Evolutionary conservation across 2,888 invertebrate genomes (phyloP).

Genomic region (Mylabris sibirica): DNA sequence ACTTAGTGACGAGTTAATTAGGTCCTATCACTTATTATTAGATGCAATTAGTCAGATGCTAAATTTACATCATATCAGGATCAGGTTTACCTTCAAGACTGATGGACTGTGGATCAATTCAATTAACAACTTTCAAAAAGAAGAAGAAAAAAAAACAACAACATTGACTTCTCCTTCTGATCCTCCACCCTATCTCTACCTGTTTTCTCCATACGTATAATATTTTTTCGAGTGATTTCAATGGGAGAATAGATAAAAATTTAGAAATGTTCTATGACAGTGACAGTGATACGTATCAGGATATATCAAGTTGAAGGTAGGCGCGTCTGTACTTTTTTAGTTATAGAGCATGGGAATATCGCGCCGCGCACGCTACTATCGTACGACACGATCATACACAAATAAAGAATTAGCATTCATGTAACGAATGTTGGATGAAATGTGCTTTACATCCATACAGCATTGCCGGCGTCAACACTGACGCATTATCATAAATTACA

Average conservation of each 20-base stretch:
- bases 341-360: slow-evolving; percentile 55
- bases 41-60: slow-evolving; percentile 55
- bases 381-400: slow-evolving; percentile 52
- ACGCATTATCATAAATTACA: slow-evolving; percentile 10
- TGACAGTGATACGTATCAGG: slow-evolving; percentile 51
- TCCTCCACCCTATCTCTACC: not conserved
- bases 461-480: slow-evolving; percentile 12
- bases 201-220: too few relatives aligned
- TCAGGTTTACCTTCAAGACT: slow-evolving; percentile 35
- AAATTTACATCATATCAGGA: slow-evolving; percentile 46
- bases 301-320: slow-evolving; percentile 45
- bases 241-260: slow-evolving; percentile 31
- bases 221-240: not conserved
- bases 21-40: slow-evolving; percentile 52
- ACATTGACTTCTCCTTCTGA: not conserved
- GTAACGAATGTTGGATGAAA: slow-evolving; percentile 47
- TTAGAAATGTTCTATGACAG: slow-evolving; percentile 39
- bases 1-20: slow-evolving; percentile 56
- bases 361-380: slow-evolving; percentile 53
- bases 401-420: slow-evolving; percentile 57
- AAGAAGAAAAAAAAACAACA: slow-evolving; percentile 24
- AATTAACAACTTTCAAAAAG: slow-evolving; percentile 40
- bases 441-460: slow-evolving; percentile 30
- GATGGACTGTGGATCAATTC: slow-evolving; percentile 45
- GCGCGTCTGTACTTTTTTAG: slow-evolving; percentile 46